Conservation (phyloP, 2,113 vertebrate genomes). For the Pongo abelii region DNA sequence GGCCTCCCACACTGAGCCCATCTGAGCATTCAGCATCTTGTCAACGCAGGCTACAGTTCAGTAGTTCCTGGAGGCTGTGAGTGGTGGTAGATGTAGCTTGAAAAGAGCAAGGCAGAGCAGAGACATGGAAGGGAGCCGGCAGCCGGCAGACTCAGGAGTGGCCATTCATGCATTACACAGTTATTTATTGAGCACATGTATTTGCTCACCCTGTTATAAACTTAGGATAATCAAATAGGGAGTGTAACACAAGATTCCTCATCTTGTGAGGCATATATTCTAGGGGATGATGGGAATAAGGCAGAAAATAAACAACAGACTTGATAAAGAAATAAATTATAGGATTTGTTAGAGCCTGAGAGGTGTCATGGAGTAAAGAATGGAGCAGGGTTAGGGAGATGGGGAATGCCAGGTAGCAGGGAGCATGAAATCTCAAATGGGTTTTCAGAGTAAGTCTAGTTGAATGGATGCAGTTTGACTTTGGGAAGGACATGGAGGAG, state of each 20-base stretch:
- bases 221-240: background rate
- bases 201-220: background rate
- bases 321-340: background rate
- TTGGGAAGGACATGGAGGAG: background rate
- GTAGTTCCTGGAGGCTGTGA: background rate
- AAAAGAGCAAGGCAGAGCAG: background rate
- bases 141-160: background rate
- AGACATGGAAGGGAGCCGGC: background rate
- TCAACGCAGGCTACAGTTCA: background rate
- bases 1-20: background rate
- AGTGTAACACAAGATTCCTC: background rate
- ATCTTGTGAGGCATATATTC: background rate
- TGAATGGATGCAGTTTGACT: background rate
- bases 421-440: background rate
- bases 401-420: rapidly evolving
- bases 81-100: rapidly evolving
- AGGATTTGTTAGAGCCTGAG: background rate
- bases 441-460: background rate
- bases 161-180: background rate
- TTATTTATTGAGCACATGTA: background rate
- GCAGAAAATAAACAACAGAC: background rate
- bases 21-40: background rate
- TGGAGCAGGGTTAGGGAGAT: background rate
- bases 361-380: too few species aligned
- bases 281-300: background rate